Percentiles rank a stretch among this genome's conserved stretches.
Conservation (phyloP, 2,113 vertebrate genomes). For the Trogon melanurus region DNA sequence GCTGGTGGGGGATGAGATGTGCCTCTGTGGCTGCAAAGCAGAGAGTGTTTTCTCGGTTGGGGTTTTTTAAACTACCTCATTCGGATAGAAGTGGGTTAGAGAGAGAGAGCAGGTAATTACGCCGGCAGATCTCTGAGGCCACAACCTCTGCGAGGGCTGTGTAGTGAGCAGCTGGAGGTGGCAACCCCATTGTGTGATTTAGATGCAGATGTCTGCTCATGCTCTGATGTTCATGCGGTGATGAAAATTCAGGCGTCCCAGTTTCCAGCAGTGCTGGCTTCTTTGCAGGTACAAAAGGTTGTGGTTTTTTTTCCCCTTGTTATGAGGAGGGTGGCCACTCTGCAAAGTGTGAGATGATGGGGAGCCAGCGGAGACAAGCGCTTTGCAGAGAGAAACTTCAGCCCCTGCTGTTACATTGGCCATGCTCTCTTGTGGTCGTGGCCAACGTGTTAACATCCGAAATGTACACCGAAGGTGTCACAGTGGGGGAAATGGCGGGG, state of each 20-base stretch:
- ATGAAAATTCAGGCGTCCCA: background rate
- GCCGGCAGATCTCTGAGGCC: background rate
- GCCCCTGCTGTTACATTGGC: background rate
- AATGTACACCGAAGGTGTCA: background rate
- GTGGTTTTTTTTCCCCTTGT: background rate
- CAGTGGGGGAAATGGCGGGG: background rate
- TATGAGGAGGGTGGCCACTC: conserved; percentile 3
- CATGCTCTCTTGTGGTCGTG: background rate
- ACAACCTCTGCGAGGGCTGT: conserved; percentile 19
- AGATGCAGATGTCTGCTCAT: conserved; percentile 41
- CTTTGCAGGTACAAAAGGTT: conserved; percentile 13
- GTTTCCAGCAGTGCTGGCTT: conserved; percentile 9
- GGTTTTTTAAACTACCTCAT: background rate
- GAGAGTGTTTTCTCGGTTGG: background rate
- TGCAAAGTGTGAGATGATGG: background rate
- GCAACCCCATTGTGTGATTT: conserved; percentile 44
- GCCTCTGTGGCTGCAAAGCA: background rate
- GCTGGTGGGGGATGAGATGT: fast-evolving
- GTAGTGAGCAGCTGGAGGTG: conserved; percentile 50
- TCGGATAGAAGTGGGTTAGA: conserved; percentile 18
- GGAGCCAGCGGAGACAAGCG: background rate
- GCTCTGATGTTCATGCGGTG: conserved; percentile 28
- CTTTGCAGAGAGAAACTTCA: conserved; percentile 8
- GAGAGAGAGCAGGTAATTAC: background rate
- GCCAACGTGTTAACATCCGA: conserved; percentile 19